Evolutionary conservation across 2,888 invertebrate species (phyloP).

Genomic region (Apoda limacodes): DNA sequence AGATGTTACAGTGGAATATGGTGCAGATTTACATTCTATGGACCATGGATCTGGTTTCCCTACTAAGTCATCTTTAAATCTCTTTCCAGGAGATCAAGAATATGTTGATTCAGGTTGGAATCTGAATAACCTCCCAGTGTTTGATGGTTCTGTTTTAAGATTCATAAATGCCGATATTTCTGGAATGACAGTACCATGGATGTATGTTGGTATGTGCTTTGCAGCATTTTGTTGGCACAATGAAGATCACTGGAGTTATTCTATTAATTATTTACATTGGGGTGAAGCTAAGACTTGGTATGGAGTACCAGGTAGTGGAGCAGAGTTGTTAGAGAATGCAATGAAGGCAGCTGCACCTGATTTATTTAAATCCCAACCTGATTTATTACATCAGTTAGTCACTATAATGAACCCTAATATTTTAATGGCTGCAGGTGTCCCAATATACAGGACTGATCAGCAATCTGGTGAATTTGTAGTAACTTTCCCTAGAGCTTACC

Average conservation of each 20-base stretch:
- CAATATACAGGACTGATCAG: slow-evolving; percentile 75
- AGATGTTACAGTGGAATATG: slow-evolving; percentile 82
- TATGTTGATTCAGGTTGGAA: slow-evolving; percentile 81
- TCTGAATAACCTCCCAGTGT: slow-evolving; percentile 80
- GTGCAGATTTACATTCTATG: slow-evolving; percentile 82
- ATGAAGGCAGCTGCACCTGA: slow-evolving; percentile 80
- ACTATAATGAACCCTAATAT: slow-evolving; percentile 84
- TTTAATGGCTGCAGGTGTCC: slow-evolving; percentile 72
- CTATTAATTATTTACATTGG: slow-evolving; percentile 86
- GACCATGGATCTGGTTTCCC: slow-evolving; percentile 84
- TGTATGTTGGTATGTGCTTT: slow-evolving; percentile 89
- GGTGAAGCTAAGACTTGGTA: slow-evolving; percentile 88
- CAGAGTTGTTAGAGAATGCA: slow-evolving; percentile 76
- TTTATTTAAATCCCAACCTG: slow-evolving; percentile 78
- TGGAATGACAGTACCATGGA: slow-evolving; percentile 82
- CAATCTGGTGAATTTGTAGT: slow-evolving; percentile 85
- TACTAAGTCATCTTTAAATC: slow-evolving; percentile 71
- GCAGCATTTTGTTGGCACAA: slow-evolving; percentile 88
- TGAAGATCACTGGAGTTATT: slow-evolving; percentile 88
- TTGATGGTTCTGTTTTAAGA: slow-evolving; percentile 76
- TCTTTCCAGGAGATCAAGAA: slow-evolving; percentile 71
- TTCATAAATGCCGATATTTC: slow-evolving; percentile 83
- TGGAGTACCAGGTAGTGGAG: slow-evolving; percentile 78
- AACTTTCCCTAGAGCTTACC: slow-evolving; percentile 84
- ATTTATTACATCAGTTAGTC: slow-evolving; percentile 81